A percentile compares a stretch with the other conserved stretches of the same genome.
Evolutionary conservation across 2,797 vertebrate genomes (phyloP).

Genomic region (Phataginus tricuspis): DNA sequence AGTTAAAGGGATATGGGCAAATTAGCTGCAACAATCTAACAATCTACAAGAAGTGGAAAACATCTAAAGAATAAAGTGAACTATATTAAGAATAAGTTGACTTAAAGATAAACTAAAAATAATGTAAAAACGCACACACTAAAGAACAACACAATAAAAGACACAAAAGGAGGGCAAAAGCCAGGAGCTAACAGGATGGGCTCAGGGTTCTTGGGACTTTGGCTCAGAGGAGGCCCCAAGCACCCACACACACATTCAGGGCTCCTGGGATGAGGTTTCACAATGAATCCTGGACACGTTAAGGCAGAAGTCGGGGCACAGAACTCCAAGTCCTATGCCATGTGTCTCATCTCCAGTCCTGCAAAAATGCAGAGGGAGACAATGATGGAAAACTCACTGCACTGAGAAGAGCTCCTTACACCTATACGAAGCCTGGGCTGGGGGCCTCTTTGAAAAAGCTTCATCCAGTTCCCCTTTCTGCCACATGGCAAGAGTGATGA

Average conservation of each 20-base stretch:
- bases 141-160: not conserved
- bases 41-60: not conserved
- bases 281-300: not conserved
- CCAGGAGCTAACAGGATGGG: not conserved
- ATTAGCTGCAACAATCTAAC: not conserved
- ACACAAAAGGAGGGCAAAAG: not conserved
- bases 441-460: not conserved
- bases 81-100: not conserved
- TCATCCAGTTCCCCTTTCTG: not conserved
- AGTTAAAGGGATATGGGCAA: not conserved
- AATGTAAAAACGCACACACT: not conserved
- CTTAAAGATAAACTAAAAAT: conserved; percentile 2
- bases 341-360: not conserved
- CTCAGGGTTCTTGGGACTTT: not conserved
- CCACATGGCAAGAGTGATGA: not conserved
- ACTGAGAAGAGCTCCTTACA: not conserved
- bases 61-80: not conserved
- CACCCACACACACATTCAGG: not conserved
- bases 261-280: not conserved
- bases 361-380: not conserved
- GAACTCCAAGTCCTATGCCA: not conserved
- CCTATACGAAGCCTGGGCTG: fast-evolving
- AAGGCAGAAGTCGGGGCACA: not conserved
- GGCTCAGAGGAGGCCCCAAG: not conserved
- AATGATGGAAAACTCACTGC: not conserved